These are phyloP conservation scores for Diplosoma virens DNA, from an alignment of 23 tunicate genomes.

Conservation along the genomic window DNA sequence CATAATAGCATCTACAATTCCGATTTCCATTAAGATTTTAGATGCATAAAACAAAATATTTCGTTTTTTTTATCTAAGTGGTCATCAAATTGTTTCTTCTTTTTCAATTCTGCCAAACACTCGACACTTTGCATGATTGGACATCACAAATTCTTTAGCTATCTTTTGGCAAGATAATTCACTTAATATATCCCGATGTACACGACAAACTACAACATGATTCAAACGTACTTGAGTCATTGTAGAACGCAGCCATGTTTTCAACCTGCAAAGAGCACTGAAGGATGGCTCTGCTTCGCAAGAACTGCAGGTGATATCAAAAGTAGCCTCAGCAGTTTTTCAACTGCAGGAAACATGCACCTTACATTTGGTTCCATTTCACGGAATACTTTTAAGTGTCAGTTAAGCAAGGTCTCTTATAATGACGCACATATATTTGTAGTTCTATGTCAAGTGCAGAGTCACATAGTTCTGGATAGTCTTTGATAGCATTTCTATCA, in stretches of 20 bases:
- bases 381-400: background rate
- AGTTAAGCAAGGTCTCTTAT: background rate
- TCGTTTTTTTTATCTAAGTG: too few species aligned
- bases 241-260: background rate
- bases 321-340: background rate
- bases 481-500: background rate
- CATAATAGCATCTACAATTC: too few species aligned
- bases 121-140: background rate
- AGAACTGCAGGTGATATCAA: background rate
- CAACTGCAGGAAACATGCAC: too few species aligned
- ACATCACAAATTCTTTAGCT: background rate
- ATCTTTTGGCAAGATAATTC: too few species aligned
- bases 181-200: background rate
- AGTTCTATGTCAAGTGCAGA: background rate
- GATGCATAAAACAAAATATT: too few species aligned
- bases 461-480: background rate
- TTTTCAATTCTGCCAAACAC: background rate
- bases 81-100: too few species aligned
- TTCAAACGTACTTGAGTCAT: background rate
- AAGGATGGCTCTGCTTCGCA: background rate
- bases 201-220: background rate
- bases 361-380: background rate
- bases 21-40: too few species aligned
- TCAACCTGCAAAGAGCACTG: background rate
- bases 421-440: background rate